Evolutionary conservation across 1,140 invertebrate species (phyloP).

Genomic region (Limonius californicus): DNA sequence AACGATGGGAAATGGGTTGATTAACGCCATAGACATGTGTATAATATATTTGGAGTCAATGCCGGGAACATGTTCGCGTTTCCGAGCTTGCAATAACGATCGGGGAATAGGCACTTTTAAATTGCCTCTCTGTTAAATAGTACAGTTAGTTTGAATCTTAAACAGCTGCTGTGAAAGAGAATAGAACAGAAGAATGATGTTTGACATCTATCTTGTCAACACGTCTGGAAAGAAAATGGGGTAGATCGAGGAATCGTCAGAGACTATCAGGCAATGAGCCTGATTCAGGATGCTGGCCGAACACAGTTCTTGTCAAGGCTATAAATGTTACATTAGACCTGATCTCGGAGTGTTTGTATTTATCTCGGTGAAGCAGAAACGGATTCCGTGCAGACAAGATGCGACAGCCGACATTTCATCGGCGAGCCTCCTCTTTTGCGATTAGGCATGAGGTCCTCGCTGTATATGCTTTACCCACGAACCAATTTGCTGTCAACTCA

Average conservation of each 20-base stretch:
- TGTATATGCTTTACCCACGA: constrained; percentile 2
- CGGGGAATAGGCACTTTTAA: background rate
- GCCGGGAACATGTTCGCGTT: too few relatives aligned
- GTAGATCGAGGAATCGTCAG: constrained; percentile 15
- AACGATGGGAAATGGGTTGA: too few relatives aligned
- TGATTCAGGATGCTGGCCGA: constrained; percentile 20
- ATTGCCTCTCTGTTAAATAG: constrained; percentile 17
- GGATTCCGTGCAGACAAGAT: constrained; percentile 19
- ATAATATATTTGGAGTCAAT: too few relatives aligned
- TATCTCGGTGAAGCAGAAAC: constrained; percentile 29
- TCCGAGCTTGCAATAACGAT: background rate
- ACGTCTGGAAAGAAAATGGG: constrained; percentile 19
- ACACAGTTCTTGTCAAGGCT: constrained; percentile 27
- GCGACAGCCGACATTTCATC: constrained; percentile 24
- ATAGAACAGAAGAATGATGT: constrained; percentile 25
- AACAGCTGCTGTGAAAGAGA: constrained; percentile 5
- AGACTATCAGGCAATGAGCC: constrained; percentile 23
- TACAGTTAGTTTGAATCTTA: constrained; percentile 20
- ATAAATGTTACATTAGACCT: constrained; percentile 34
- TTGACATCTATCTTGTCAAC: constrained; percentile 25
- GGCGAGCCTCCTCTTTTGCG: background rate
- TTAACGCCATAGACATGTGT: too few relatives aligned
- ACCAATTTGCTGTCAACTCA: background rate
- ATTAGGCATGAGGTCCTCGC: background rate
- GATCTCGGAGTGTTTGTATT: constrained; percentile 32